Percentiles rank a stretch among this genome's conserved stretches.
Conservation (phyloP, 2,797 vertebrate species). For the Anniella stebbinsi region DNA sequence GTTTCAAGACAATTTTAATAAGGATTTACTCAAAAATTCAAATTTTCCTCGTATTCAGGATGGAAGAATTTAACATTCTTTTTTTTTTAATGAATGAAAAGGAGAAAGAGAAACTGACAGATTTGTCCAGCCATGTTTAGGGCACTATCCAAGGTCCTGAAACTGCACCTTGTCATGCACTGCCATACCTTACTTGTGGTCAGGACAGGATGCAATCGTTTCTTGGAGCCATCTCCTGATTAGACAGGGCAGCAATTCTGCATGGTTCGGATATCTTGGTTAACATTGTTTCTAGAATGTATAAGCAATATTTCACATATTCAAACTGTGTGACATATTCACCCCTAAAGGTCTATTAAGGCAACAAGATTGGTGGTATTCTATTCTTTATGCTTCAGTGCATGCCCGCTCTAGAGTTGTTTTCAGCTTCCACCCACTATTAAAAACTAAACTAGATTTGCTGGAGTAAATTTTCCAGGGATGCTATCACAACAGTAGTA, state of each 20-base stretch:
- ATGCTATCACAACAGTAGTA: not conserved
- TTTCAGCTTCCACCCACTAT: slow-evolving; percentile 23
- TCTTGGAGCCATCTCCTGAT: not conserved
- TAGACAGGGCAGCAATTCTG: not conserved
- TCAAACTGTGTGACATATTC: not conserved
- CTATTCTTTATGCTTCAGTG: slow-evolving; percentile 12
- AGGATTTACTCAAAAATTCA: no score
- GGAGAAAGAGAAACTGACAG: not conserved
- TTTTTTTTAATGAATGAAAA: no score
- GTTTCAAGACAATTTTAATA: no score
- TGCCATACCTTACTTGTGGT: not conserved
- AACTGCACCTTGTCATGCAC: not conserved
- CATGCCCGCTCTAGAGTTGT: slow-evolving; percentile 1
- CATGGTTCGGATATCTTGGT: not conserved
- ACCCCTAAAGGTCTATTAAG: not conserved
- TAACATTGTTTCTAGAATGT: not conserved
- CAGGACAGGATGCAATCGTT: not conserved
- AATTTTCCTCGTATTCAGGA: no score
- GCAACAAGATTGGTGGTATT: slow-evolving; percentile 1
- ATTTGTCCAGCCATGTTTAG: not conserved
- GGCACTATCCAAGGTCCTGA: not conserved
- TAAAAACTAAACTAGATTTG: slow-evolving; percentile 7
- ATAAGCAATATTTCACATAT: not conserved
- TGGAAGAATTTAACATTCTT: no score
- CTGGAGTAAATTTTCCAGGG: slow-evolving; percentile 22